Conservation (phyloP, 2,888 invertebrate species). For the Synanthedon vespiformis region DNA sequence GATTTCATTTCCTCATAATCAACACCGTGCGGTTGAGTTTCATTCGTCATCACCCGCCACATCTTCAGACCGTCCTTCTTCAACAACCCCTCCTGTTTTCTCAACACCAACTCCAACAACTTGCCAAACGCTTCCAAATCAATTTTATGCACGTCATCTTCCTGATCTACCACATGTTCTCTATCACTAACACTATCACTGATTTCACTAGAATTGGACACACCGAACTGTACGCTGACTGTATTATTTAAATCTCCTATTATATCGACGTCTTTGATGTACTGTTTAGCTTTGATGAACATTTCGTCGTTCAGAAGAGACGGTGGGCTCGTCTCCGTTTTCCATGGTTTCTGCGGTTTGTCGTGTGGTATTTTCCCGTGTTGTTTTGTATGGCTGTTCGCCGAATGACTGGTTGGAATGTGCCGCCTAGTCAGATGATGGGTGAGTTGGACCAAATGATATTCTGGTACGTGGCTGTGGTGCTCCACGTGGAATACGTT, state of each 20-base stretch:
- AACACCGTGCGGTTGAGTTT: slow-evolving; percentile 81
- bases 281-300: slow-evolving; percentile 45
- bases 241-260: slow-evolving; percentile 56
- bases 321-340: slow-evolving; percentile 38
- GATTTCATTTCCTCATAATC: slow-evolving; percentile 82
- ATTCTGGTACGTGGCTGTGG: slow-evolving; percentile 83
- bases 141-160: slow-evolving; percentile 72
- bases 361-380: slow-evolving; percentile 48
- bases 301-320: slow-evolving; percentile 58
- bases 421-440: slow-evolving; percentile 70
- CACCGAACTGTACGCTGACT: slow-evolving; percentile 52
- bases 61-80: slow-evolving; percentile 82
- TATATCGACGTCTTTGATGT: slow-evolving; percentile 52
- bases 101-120: slow-evolving; percentile 78
- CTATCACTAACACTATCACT: slow-evolving; percentile 31
- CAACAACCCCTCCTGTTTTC: slow-evolving; percentile 82
- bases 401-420: slow-evolving; percentile 35
- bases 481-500: slow-evolving; percentile 87
- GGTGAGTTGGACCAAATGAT: slow-evolving; percentile 83
- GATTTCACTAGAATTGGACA: slow-evolving; percentile 52
- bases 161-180: slow-evolving; percentile 42
- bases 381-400: slow-evolving; percentile 27
- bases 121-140: slow-evolving; percentile 85
- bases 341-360: slow-evolving; percentile 37
- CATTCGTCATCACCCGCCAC: slow-evolving; percentile 84